Percentiles rank a stretch among this genome's conserved stretches.
phyloP scores from a whole-genome alignment of 1,140 invertebrate genomes.

The Caenorhabditis tropicalis region DNA sequence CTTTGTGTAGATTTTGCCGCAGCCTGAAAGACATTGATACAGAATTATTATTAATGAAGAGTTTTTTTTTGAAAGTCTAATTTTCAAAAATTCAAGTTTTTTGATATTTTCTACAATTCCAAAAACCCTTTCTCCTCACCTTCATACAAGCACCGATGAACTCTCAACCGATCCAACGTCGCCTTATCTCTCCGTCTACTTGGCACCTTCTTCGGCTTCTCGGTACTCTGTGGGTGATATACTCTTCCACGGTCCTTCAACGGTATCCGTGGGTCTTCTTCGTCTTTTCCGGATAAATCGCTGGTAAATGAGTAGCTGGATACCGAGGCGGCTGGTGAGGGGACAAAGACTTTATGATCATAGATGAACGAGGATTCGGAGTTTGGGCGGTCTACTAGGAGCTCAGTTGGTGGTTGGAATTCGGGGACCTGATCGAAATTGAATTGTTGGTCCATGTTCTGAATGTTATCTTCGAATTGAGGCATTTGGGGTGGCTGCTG shows the following conservation, averaged over 20 bases:
- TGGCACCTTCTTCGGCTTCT: conserved; percentile 23
- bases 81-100: no score
- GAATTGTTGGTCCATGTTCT: not conserved
- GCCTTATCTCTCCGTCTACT: conserved; percentile 8
- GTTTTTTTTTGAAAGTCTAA: no score
- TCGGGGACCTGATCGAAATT: not conserved
- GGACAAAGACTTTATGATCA: not conserved
- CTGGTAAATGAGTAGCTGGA: not conserved
- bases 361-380: not conserved
- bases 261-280: not conserved
- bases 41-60: not conserved
- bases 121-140: conserved; percentile 58
- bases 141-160: conserved; percentile 57
- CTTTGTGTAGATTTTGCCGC: conserved; percentile 97
- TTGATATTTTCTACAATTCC: not conserved
- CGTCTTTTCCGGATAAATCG: not conserved
- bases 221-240: conserved; percentile 17
- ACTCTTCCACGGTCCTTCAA: conserved; percentile 15
- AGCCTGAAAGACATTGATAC: conserved; percentile 78
- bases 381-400: not conserved
- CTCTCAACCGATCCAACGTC: conserved; percentile 54
- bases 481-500: not conserved
- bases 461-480: not conserved
- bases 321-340: not conserved
- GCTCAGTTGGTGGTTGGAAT: not conserved